phyloP scores from a whole-genome alignment of 2,797 vertebrate species.

The Gallinago solitaria region DNA sequence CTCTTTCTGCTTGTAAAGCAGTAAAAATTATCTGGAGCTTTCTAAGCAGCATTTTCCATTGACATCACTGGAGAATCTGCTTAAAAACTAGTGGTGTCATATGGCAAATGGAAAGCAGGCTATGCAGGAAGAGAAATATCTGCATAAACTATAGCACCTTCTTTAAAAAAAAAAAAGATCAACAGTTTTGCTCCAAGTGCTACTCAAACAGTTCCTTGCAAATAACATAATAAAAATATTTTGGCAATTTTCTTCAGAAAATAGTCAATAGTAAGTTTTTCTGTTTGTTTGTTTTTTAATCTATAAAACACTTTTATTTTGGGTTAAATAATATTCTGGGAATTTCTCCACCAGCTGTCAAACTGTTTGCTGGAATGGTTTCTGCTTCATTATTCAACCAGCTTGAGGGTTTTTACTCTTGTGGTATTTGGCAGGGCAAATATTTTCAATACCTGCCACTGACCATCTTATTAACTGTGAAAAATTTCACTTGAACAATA shows the following conservation, averaged over 20 bases:
- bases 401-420: slow-evolving; percentile 15
- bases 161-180: not conserved
- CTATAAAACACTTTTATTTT: not conserved
- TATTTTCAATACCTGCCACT: slow-evolving; percentile 58
- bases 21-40: not conserved
- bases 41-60: slow-evolving; percentile 28
- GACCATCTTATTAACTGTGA: slow-evolving; percentile 59
- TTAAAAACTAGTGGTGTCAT: not conserved
- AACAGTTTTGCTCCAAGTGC: not conserved
- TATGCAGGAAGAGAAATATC: not conserved
- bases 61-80: not conserved
- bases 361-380: slow-evolving; percentile 9
- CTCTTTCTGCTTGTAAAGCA: not conserved
- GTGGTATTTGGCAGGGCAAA: slow-evolving; percentile 55
- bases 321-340: not conserved
- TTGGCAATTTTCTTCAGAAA: not conserved
- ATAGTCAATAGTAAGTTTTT: not conserved
- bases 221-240: not conserved
- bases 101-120: not conserved
- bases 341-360: slow-evolving; percentile 19
- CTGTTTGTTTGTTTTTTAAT: not conserved
- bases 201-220: not conserved
- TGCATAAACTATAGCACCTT: not conserved
- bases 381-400: slow-evolving; percentile 36
- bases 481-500: slow-evolving; percentile 57